phyloP scores from a whole-genome alignment of 2,113 vertebrate genomes.

The Platichthys stellatus region DNA sequence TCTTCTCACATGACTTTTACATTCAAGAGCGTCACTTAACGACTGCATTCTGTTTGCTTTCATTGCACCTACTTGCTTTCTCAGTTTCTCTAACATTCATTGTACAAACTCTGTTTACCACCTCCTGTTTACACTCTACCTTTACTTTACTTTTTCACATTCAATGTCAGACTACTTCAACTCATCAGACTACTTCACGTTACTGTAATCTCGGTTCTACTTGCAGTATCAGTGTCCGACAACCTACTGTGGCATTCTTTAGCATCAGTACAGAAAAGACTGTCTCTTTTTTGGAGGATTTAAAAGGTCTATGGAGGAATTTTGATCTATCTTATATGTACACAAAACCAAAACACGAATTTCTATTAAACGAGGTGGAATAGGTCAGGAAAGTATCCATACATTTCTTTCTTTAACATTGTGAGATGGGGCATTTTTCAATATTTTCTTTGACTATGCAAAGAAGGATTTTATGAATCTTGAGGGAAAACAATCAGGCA shows the following conservation, averaged over 20 bases:
- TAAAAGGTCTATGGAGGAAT: constrained; percentile 26
- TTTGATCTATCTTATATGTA: not conserved
- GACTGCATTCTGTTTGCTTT: not conserved
- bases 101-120: not conserved
- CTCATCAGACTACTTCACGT: constrained; percentile 6
- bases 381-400: no score
- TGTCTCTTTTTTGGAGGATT: not conserved
- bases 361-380: no score
- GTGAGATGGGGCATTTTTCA: no score
- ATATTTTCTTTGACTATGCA: not conserved
- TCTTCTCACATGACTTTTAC: constrained; percentile 18
- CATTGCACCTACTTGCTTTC: constrained; percentile 14
- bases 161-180: not conserved
- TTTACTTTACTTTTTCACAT: constrained; percentile 8
- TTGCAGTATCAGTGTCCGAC: constrained; percentile 34
- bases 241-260: constrained; percentile 60
- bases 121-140: constrained; percentile 22
- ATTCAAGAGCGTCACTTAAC: not conserved
- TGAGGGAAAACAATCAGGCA: no score
- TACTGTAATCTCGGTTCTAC: constrained; percentile 40
- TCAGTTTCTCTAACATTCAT: constrained; percentile 5
- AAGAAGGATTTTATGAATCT: not conserved
- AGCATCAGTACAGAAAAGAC: not conserved
- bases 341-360: not conserved
- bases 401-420: no score